Base-by-base conservation (phyloP, 1,140 invertebrate genomes). In the Zaprionus capensis region DNA sequence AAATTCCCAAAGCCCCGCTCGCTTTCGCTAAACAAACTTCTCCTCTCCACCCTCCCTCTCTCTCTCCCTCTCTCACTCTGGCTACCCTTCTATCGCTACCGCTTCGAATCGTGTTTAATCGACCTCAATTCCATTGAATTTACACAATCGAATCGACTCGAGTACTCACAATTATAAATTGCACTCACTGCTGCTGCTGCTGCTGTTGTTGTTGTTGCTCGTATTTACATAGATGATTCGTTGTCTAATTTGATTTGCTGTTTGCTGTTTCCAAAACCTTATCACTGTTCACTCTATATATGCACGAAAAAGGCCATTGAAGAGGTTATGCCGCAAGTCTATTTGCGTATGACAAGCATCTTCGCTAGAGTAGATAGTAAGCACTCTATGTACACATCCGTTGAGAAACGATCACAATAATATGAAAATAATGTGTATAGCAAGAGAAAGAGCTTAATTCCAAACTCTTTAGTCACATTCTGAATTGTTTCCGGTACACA, bases 101-200 rank as follows among this genome's bases (percentile, higher is more conserved):
- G 20, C 22, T 46, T 44, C 11, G 28, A 38, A 59, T 55, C 36
- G 26, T 28, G 28, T 67, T 57, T 14, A 41, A 64, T 26, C 80
- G 79, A 80, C 82, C 80, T 75, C 72, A 71, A 80, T 80, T 66
- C 66, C 51, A 46, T 71, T 24, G 38, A 75, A 70, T 58, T 65
- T 28, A 56, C 17, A 26, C 20, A 62, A 28, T 53, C 41, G 41
- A 46, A 46, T 46, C 41, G 41, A 46, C 41, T 46, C 44, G 26
- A 51, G 56, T 66, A 56, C 36, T 64, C 38, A 53, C 53, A 75
- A 73, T 72, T 88, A 81, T 83, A 81, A 87, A 88, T 79, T 84
- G 74, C 81, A 78, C 53, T 73, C 15, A 46, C 41, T 46, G 41
- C 41, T 44, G 15, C 28, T 63, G 51, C 51, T 71, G 49, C 36